These are phyloP conservation scores for Charadrius vociferus DNA, from an alignment of 2,113 vertebrate genomes.

Conservation along the genomic window DNA sequence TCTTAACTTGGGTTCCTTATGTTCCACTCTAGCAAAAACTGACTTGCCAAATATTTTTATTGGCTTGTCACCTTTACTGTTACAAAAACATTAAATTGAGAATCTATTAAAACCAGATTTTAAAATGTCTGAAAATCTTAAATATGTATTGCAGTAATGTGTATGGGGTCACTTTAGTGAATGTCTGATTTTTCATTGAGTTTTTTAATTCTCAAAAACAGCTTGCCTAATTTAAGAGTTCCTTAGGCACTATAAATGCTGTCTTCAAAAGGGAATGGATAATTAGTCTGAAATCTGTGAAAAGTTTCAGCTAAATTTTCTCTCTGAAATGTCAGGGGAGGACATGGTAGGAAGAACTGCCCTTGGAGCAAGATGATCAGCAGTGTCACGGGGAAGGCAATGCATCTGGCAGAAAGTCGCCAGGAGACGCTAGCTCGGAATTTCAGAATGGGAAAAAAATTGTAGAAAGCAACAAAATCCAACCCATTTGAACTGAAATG, in stretches of 20 bases:
- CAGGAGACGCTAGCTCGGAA: not conserved
- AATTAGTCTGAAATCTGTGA: not conserved
- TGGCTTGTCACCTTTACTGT: constrained; percentile 74
- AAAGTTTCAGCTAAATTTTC: not conserved
- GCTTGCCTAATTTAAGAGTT: not conserved
- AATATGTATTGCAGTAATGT: not conserved
- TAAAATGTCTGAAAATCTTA: constrained; percentile 34
- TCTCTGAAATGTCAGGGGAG: not conserved
- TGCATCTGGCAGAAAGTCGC: not conserved
- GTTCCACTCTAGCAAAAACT: constrained; percentile 62
- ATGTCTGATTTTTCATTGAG: constrained; percentile 4
- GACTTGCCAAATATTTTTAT: constrained; percentile 75
- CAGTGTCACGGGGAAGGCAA: not conserved
- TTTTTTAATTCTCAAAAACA: constrained; percentile 20
- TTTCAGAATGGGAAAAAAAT: not conserved
- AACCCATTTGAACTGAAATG: not conserved
- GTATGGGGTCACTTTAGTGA: not conserved
- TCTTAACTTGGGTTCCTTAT: constrained; percentile 63
- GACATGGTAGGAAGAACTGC: not conserved
- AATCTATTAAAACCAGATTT: constrained; percentile 74
- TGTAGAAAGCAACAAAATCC: not conserved
- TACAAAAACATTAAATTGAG: constrained; percentile 63
- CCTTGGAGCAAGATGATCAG: not conserved
- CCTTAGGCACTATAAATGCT: not conserved
- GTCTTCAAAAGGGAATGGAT: not conserved